Percentiles rank a stretch among this genome's conserved stretches.
These are phyloP conservation scores for Hypercompe scribonia DNA, from an alignment of 2,888 invertebrate species.

Conservation along the genomic window DNA sequence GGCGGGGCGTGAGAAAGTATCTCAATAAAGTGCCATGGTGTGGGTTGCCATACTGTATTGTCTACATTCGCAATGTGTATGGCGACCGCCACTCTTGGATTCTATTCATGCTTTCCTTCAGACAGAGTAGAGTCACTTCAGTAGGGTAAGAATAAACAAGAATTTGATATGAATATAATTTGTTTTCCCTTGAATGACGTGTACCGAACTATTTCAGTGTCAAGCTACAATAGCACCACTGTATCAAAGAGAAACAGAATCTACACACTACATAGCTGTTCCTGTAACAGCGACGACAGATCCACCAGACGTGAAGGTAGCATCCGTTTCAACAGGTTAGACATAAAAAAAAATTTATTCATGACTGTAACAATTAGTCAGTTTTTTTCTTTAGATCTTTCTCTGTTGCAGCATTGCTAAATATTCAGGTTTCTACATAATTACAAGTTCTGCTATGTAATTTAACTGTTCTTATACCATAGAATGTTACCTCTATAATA, in stretches of 20 bases:
- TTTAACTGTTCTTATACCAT: not conserved
- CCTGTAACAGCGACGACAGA: conserved; percentile 41
- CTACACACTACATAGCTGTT: conserved; percentile 59
- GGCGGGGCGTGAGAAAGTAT: too few relatives aligned
- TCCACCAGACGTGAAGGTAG: conserved; percentile 22
- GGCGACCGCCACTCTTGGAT: too few relatives aligned
- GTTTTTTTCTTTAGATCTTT: not conserved
- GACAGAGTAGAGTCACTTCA: too few relatives aligned
- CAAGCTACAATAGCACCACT: conserved; percentile 79
- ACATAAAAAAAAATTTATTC: too few relatives aligned
- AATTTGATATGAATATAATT: not conserved
- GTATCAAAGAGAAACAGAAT: conserved; percentile 69
- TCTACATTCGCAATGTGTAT: too few relatives aligned
- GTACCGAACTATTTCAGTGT: conserved; percentile 63
- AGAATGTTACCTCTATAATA: not conserved
- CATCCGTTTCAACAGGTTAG: conserved; percentile 16
- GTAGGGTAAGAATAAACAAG: too few relatives aligned
- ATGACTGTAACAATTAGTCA: too few relatives aligned
- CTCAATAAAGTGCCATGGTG: too few relatives aligned
- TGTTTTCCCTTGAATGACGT: not conserved
- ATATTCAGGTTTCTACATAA: not conserved
- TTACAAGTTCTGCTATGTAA: not conserved
- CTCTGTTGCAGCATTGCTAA: not conserved
- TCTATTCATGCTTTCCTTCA: too few relatives aligned
- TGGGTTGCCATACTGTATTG: too few relatives aligned